Evolutionary conservation across 1,140 invertebrate species (phyloP), one percentile per base, ranked within the genome.

Genomic region (Saccostrea glomerata): DNA sequence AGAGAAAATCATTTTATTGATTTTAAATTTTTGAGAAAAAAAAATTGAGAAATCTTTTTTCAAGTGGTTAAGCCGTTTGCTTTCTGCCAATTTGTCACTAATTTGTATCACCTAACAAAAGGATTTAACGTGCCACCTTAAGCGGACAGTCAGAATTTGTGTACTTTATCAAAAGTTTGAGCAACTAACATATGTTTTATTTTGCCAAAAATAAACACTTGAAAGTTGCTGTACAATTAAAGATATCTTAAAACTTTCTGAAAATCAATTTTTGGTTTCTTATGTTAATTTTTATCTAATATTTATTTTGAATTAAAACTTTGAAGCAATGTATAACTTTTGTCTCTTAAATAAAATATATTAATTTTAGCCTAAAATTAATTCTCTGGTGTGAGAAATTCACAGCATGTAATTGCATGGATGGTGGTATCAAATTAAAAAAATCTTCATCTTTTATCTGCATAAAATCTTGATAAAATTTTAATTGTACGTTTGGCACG

Each of bases 401-500:
- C 70, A 30, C 70, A 77, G 30, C 30, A 77, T 77, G 70, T 36
- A 77, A 30, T 77, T 36, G 23, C n/a, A n/a, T 77, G 70, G 70
- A 77, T 30, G 30, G 12, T 47, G 70, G 11, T 77, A 40, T 36
- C 25, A 77, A 23, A 77, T 77, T 77, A 77, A 36, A 77, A 47
- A 25, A 77, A 30, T 36, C 25, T 36, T 54, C 47, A 55, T 84
- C 82, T 23, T 54, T 55, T 84, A 56, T 84, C 82, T 17, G 30
- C 17, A 54, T 15, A 36, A 56, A 82, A 56, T 84, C 82, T 55
- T 84, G 82, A 77, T 77, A 77, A 77, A 77, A 77, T 77, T 84
- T 84, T 84, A 84, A 84, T 84, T 84, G 55, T 54, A 56, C n/a
- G 36, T 54, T 54, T 84, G 82, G 82, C 82, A 84, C 36, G 82